Base-by-base conservation (phyloP, 2,113 vertebrate species). In the Vanacampus margaritifer region DNA sequence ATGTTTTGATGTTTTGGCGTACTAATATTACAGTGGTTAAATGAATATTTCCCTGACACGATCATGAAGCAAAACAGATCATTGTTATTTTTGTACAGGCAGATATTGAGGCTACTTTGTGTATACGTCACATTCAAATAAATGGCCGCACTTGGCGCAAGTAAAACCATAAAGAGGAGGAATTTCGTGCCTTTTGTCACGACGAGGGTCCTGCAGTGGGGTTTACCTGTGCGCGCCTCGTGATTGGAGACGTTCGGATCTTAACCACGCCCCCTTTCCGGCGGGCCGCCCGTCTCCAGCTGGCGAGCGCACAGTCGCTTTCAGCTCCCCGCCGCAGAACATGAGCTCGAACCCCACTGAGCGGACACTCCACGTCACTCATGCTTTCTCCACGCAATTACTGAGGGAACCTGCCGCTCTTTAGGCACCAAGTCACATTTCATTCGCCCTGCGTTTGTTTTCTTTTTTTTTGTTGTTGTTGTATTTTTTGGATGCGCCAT, bases 401-500 rank as follows among this genome's bases (percentile, higher is more conserved):
- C 69, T 84, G 73, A 86, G 67, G 59, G n/a, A 77, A 67, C 69
- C 62, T 46, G 57, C 65, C 24, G 36, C 32, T 58, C 16, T 81
- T 76, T 74, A 75, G 71, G 61, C 41, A 36, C 21, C 26, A 57
- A 12, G 19, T 5, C 36, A 12, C 21, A 4, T 46, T 60, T 6
- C 32, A 48, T 12, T 68, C 32, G 58, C 39, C 3, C 53, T 5
- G 17, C 3, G 19, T 36, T 11, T 9, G 32, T 36, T 59, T 73
- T 72, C 2, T 61, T 32, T 43, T 56, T 59, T 70, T 57, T 23
- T 58, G 35, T 35, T 54, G 19, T 39, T 56, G 28, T 21, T 56
- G 28, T 16, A 17, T 26, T 24, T 59, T 73, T 76, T 79, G 78
- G 83, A 89, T 71, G 84, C 80, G 75, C 83, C 82, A 89, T 89